These are phyloP conservation scores for Pygoscelis adeliae DNA, from an alignment of 2,113 vertebrate genomes.

Conservation along the genomic window DNA sequence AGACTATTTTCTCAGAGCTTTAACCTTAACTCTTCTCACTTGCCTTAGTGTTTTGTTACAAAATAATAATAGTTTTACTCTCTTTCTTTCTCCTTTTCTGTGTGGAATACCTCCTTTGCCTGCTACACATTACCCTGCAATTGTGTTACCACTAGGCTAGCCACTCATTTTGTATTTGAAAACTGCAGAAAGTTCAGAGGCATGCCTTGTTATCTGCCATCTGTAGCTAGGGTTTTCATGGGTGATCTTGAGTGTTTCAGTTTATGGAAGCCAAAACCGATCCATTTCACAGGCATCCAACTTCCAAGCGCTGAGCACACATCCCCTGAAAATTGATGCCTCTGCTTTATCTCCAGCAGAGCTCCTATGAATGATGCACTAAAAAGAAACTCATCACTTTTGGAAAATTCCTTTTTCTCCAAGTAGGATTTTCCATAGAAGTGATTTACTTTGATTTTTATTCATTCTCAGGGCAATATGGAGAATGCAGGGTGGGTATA, in stretches of 20 bases:
- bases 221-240: neutral
- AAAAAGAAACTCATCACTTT: neutral
- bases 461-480: neutral
- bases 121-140: accelerated
- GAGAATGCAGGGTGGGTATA: neutral
- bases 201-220: neutral
- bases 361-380: neutral
- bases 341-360: neutral
- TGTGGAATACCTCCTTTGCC: neutral
- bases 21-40: neutral
- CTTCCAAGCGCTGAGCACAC: neutral
- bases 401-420: neutral
- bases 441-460: neutral
- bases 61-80: neutral
- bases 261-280: neutral
- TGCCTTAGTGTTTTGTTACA: neutral
- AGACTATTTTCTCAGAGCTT: neutral
- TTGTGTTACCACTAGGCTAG: neutral
- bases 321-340: neutral
- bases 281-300: neutral
- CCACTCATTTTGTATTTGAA: neutral
- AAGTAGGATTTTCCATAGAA: neutral
- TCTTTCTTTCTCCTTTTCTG: neutral
- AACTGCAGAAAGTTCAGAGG: neutral
- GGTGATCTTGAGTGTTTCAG: neutral